Percentiles rank a stretch among this genome's conserved stretches.
Conservation (phyloP, 2,888 invertebrate genomes). For the Entomobrya proxima region DNA sequence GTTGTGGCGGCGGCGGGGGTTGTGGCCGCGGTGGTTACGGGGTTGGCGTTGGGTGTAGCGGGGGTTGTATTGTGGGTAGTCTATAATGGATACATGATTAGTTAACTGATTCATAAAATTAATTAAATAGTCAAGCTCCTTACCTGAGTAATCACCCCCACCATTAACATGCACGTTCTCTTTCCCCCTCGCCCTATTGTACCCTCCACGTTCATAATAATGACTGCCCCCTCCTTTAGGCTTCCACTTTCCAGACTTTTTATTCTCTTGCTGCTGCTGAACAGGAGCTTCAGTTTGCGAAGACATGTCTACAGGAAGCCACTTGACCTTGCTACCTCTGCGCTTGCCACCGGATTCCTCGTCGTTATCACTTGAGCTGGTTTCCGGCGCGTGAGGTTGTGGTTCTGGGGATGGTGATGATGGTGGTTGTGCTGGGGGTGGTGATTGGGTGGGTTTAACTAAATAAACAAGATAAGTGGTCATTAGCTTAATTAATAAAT, state of each 20-base stretch:
- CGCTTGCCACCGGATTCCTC: background rate
- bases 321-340: constrained; percentile 37
- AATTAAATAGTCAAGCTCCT: background rate
- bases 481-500: no score
- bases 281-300: background rate
- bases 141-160: background rate
- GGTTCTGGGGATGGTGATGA: background rate
- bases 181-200: background rate
- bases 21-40: background rate
- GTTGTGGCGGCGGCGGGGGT: constrained; percentile 14
- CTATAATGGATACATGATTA: no score
- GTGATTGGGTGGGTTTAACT: background rate
- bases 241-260: constrained; percentile 33
- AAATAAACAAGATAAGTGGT: background rate
- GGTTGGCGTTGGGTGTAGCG: background rate
- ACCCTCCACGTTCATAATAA: background rate
- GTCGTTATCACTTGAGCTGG: constrained; percentile 44
- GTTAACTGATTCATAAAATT: no score
- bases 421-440: background rate
- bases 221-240: no score
- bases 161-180: background rate
- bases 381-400: background rate
- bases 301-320: constrained; percentile 57
- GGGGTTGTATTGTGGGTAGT: background rate
- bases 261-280: background rate